These are phyloP conservation scores for Macrotrachela quadricornifera DNA, from an alignment of 1,140 invertebrate genomes.

Conservation along the genomic window DNA sequence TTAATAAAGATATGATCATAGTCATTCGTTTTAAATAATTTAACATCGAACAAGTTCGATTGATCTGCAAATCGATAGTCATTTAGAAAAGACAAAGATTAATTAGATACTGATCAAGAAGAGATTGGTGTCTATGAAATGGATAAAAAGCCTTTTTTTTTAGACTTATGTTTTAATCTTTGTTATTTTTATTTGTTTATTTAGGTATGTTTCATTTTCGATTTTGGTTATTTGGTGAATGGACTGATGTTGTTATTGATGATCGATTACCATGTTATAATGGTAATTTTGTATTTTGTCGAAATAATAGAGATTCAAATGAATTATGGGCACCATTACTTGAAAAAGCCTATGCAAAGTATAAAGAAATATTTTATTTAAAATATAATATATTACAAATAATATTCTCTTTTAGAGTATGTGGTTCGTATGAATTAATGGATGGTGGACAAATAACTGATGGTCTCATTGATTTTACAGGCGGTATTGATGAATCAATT, in stretches of 20 bases:
- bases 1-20: too few species aligned
- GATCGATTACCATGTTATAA: constrained; percentile 27
- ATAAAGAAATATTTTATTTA: constrained; percentile 6
- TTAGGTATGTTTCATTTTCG: constrained; percentile 26
- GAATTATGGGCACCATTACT: constrained; percentile 35
- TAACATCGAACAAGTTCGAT: too few species aligned
- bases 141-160: too few species aligned
- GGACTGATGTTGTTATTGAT: constrained; percentile 32
- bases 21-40: too few species aligned
- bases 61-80: too few species aligned
- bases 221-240: constrained; percentile 33
- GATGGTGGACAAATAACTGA: constrained; percentile 23
- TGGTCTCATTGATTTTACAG: constrained; percentile 22
- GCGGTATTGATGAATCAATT: constrained; percentile 24
- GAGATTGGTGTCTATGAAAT: too few species aligned
- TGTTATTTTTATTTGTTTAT: not conserved
- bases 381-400: too few species aligned
- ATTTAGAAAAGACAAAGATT: too few species aligned
- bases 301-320: constrained; percentile 9
- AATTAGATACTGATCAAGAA: too few species aligned
- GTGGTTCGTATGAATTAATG: constrained; percentile 20
- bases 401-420: constrained; percentile 9
- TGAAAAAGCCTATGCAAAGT: constrained; percentile 37
- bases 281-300: not conserved
- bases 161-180: too few species aligned